Conservation (phyloP, 1,140 invertebrate species). For the Drosophila albomicans region DNA sequence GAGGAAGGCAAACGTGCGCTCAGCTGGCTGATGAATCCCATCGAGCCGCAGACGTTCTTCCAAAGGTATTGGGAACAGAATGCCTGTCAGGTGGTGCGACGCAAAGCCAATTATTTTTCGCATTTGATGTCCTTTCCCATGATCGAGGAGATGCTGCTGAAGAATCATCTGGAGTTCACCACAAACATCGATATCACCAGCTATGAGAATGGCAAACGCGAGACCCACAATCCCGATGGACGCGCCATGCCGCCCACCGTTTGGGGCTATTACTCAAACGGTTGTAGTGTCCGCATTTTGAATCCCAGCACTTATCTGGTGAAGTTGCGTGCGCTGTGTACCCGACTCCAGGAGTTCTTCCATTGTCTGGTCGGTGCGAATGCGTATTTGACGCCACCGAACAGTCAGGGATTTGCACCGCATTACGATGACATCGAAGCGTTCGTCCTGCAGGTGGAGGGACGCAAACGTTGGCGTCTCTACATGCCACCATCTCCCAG, state of each 20-base stretch:
- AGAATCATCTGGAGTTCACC: constrained; percentile 91
- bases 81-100: constrained; percentile 90
- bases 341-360: constrained; percentile 97
- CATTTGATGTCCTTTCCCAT: constrained; percentile 90
- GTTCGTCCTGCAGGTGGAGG: constrained; percentile 98
- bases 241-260: constrained; percentile 90
- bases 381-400: constrained; percentile 97
- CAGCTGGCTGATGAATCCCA: constrained; percentile 90
- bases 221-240: constrained; percentile 95
- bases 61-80: constrained; percentile 91
- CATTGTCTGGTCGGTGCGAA: constrained; percentile 97
- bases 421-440: constrained; percentile 99
- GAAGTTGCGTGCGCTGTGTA: constrained; percentile 87
- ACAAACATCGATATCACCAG: constrained; percentile 96
- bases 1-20: constrained; percentile 88
- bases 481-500: constrained; percentile 89
- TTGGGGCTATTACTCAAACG: constrained; percentile 96
- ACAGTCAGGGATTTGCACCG: constrained; percentile 98
- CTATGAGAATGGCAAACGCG: constrained; percentile 90
- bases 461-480: constrained; percentile 96
- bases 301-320: constrained; percentile 96
- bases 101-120: constrained; percentile 89
- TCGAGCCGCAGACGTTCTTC: constrained; percentile 88
- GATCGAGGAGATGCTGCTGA: constrained; percentile 92
- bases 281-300: constrained; percentile 95